Evolutionary conservation across 2,888 invertebrate genomes (phyloP).

Genomic region (Scaptomyza polygonia): DNA sequence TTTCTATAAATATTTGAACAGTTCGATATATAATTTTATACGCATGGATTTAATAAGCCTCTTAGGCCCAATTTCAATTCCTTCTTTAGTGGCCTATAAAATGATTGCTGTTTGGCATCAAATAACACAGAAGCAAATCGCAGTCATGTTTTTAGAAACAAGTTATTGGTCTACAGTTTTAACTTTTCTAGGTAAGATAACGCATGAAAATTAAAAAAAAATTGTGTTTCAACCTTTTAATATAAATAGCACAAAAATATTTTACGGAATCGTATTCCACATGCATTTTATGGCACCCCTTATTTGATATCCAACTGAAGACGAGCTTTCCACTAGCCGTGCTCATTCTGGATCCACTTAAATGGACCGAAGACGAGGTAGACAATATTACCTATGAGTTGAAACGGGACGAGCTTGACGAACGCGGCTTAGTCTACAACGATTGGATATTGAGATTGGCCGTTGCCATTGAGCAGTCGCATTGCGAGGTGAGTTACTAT

Average conservation of each 20-base stretch:
- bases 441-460: conserved; percentile 57
- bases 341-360: conserved; percentile 40
- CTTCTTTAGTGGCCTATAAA: conserved; percentile 22
- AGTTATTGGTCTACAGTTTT: conserved; percentile 62
- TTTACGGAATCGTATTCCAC: conserved; percentile 54
- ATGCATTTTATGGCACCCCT: conserved; percentile 59
- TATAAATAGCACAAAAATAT: conserved; percentile 49
- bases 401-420: conserved; percentile 24
- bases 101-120: background rate
- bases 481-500: conserved; percentile 65
- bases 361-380: conserved; percentile 35
- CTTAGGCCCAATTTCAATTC: background rate
- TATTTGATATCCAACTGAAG: conserved; percentile 52
- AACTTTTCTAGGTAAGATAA: conserved; percentile 56
- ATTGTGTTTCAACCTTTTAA: background rate
- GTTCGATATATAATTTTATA: too few species aligned
- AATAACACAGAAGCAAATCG: conserved; percentile 4
- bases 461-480: conserved; percentile 60
- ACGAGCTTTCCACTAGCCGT: conserved; percentile 26
- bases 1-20: too few species aligned
- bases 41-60: background rate
- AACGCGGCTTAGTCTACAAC: conserved; percentile 11
- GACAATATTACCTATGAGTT: conserved; percentile 31
- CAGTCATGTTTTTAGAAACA: conserved; percentile 19
- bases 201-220: background rate